Evolutionary conservation across 2,888 invertebrate species (phyloP).

Genomic region (Stenotaenia linearis): DNA sequence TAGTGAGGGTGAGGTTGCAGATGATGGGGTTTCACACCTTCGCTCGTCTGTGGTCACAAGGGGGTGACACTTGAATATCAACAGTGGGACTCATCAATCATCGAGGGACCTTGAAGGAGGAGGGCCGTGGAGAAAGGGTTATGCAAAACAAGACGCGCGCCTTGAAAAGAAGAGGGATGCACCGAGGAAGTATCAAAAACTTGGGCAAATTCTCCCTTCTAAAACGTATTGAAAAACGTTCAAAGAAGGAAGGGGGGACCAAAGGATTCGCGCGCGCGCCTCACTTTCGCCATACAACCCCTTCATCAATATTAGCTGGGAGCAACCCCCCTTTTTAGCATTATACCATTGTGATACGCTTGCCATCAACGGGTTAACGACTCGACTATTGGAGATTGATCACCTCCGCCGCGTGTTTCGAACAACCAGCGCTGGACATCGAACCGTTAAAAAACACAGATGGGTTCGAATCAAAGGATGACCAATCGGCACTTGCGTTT

Average conservation of each 20-base stretch:
- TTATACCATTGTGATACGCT: neutral
- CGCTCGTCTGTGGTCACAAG: neutral
- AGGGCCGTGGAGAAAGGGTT: conserved; percentile 24
- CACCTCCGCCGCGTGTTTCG: neutral
- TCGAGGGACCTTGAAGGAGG: conserved; percentile 22
- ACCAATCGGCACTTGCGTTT: neutral
- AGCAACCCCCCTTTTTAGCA: neutral
- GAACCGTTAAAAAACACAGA: neutral
- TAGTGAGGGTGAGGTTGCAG: neutral
- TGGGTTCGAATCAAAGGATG: neutral
- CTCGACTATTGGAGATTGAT: conserved; percentile 8
- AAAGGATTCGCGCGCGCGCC: neutral
- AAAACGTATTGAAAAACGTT: neutral
- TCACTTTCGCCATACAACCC: neutral
- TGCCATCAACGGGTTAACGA: conserved; percentile 24
- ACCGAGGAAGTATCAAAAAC: neutral
- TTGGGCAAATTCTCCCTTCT: neutral
- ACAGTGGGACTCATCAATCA: conserved; percentile 17
- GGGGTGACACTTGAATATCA: neutral
- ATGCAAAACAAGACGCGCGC: conserved; percentile 21
- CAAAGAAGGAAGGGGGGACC: neutral
- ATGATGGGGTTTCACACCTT: conserved; percentile 5
- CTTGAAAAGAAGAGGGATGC: conserved; percentile 9
- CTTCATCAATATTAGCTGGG: neutral
- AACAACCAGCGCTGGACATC: neutral